These are phyloP conservation scores for Urocyon cinereoargenteus DNA, from an alignment of 2,797 vertebrate genomes.

Conservation along the genomic window DNA sequence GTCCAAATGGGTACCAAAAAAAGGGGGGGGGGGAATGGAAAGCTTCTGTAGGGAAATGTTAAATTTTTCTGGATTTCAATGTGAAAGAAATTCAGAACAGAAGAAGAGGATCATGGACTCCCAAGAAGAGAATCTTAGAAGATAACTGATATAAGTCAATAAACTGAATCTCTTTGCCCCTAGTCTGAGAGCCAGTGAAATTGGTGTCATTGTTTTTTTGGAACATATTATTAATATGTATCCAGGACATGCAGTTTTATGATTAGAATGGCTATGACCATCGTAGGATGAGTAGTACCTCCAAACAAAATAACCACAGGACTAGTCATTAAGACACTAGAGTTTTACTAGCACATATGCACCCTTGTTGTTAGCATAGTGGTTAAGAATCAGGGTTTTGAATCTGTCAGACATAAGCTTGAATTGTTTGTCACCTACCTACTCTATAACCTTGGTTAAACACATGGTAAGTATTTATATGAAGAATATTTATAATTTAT, in stretches of 20 bases:
- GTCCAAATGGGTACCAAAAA: background rate
- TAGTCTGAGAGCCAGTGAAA: background rate
- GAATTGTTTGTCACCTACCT: conserved; percentile 57
- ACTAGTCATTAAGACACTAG: background rate
- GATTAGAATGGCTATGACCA: background rate
- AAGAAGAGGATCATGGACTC: background rate
- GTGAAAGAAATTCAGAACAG: background rate
- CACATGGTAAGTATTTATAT: conserved; percentile 38
- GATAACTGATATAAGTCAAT: background rate
- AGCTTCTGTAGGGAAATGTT: conserved; percentile 20
- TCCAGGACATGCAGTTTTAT: conserved; percentile 41
- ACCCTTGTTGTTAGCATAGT: background rate
- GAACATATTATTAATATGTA: background rate
- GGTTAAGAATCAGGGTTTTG: conserved; percentile 20
- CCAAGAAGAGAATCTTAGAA: conserved; percentile 32
- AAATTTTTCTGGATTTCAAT: conserved; percentile 54
- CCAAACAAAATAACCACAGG: background rate
- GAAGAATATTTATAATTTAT: conserved; percentile 63
- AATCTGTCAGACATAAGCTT: background rate
- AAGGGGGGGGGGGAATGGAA: background rate
- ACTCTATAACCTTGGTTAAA: conserved; percentile 21
- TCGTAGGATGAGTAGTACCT: background rate
- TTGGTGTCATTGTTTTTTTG: background rate
- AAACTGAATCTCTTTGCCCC: background rate
- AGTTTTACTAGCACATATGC: background rate